Base-by-base conservation (phyloP, 2,797 vertebrate species). In the Melopsittacus undulatus region DNA sequence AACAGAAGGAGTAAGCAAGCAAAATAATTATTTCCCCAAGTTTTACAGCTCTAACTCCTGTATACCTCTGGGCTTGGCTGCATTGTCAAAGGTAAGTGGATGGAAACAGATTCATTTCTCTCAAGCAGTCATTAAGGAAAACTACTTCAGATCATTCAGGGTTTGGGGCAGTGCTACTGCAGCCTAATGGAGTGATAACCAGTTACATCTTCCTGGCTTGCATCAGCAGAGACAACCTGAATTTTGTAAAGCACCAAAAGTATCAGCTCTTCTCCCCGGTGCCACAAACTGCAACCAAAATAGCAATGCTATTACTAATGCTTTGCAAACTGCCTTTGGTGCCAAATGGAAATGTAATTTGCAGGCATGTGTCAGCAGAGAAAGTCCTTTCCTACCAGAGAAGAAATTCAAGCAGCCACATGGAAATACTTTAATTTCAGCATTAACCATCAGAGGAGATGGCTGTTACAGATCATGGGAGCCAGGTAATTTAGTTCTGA, bases 391-490 rank as follows among this genome's bases (percentile, higher is more conserved):
- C 66, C 73, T 94, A 36, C 23, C 62, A 38, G 91, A 93, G 81
- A 75, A 90, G 69, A 76, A 94, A 97, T 92, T 96, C 94, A 90
- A 94, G 92, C 94, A 91, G 94, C 97, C 98, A 98, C 97, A 97
- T 98, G 98, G 98, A 98, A 98, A 96, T 95, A 96, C 97, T 98
- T 98, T 87, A 78, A 95, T 93, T 91, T 81, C 92, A 91, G 84
- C 81, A 45, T 64, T 96, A 93, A n/a, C 86, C 84, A 76, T 94
- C 97, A 95, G 92, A 96, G 83, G 90, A 93, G 95, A 96, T 97
- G 97, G 96, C 97, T 97, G 86, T 23, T 80, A 83, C 95, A 97
- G 95, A 95, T 48, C 72, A 90, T 79, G 85, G 94, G 90, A 94
- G 48, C 91, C 96, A 91, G 91, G 91, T 96, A 96, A 96, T 97